Base-by-base conservation (phyloP, 92 coral and sea anemone genomes). In the Muricea muricata region DNA sequence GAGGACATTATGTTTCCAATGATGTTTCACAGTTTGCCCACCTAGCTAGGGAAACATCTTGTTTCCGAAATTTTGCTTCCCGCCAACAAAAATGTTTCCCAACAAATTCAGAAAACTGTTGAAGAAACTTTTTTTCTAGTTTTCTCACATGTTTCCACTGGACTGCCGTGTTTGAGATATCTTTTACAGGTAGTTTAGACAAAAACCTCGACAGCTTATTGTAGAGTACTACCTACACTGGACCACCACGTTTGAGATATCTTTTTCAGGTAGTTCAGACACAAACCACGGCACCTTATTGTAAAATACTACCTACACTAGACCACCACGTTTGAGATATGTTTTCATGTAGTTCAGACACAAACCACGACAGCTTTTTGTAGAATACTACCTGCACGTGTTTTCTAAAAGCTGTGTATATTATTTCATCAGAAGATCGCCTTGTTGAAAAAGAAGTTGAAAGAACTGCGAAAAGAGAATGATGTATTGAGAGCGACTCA, bases 391-490 rank as follows among this genome's bases (percentile, higher is more conserved):
- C 60, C 21, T 52, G 20, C 60, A 52, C 26, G 1, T 37, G 60
- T 52, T 52, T 2, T 2, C 3, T 4, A 9, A 13, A 13, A 17
- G 60, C 1, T 17, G 24, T 52, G 23, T 9, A 2, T 52, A 1
- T 52, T 52, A 17, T 7, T 52, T 17, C 23, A 9, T 52, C 26
- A 52, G 60, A n/a, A 52, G n/a, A 78, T 78, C 11, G 48, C 33
- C 35, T 15, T 65, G 8, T 32, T 78, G 35, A 78, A 78, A 35
- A 78, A 78, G 71, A 78, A 78, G 24, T 25, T 78, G n/a, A 78
- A 78, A 78, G 83, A 78, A 58, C 71, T 78, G 15, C 47, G 83
- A 35, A 56, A 46, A 32, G 80, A 47, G 80, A 75, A 55, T 56
- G 83, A 52, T 24, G 52, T 52, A 20, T 18, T 32, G 3, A 65